These are phyloP conservation scores for Latheticus oryzae DNA, from an alignment of 2,888 invertebrate species.

Conservation along the genomic window DNA sequence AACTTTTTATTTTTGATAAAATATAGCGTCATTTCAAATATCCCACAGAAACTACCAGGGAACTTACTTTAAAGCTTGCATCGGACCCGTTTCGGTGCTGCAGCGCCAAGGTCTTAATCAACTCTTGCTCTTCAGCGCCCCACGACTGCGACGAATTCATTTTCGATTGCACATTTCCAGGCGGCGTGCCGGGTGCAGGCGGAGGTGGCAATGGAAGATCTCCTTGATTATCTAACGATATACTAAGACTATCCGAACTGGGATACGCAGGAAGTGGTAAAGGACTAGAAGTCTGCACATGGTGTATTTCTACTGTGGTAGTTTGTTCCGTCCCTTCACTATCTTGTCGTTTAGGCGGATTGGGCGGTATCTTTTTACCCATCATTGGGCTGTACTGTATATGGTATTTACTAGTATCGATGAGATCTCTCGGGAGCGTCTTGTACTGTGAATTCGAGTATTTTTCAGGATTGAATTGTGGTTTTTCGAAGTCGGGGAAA, in stretches of 20 bases:
- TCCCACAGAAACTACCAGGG: not conserved
- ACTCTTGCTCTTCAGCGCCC: conserved; percentile 68
- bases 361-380: conserved; percentile 82
- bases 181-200: conserved; percentile 74
- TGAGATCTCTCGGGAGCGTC: conserved; percentile 68
- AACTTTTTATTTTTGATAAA: no score
- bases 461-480: conserved; percentile 64
- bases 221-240: conserved; percentile 67
- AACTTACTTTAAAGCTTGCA: conserved; percentile 82
- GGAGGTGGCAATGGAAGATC: conserved; percentile 76
- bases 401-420: conserved; percentile 66
- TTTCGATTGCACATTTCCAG: conserved; percentile 66
- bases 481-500: conserved; percentile 65
- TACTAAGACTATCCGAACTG: conserved; percentile 73
- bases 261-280: conserved; percentile 74
- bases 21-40: no score
- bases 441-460: conserved; percentile 67
- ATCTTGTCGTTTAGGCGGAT: conserved; percentile 80
- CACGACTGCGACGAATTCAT: conserved; percentile 69
- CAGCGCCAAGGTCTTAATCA: conserved; percentile 66
- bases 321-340: conserved; percentile 59
- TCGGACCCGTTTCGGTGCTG: conserved; percentile 81
- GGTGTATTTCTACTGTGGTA: conserved; percentile 65
- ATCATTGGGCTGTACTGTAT: conserved; percentile 76
- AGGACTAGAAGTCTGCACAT: conserved; percentile 69